Base-by-base conservation (phyloP, 2,113 vertebrate genomes). In the Melanotaenia duboulayi region DNA sequence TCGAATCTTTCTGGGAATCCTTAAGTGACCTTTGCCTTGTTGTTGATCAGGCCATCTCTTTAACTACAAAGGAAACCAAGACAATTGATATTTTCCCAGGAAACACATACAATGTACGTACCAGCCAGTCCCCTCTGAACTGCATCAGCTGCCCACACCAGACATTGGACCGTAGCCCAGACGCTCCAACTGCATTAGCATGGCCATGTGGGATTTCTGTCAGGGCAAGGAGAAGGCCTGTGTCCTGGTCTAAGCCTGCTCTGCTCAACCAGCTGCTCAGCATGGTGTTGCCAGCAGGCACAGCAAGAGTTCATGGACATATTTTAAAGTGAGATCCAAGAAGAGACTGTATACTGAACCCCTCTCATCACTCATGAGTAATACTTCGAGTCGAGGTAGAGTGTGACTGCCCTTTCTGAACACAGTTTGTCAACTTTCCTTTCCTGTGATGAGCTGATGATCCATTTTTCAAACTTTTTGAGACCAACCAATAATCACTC, bases 171-270 rank as follows among this genome's bases (percentile, higher is more conserved):
- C 1, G 51, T 13, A 24, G 78, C 65, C 65, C n/a, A 22, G 40
- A 60, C 59, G 56, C 48, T 69, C 46, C 49, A 20, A 51, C 32
- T 39, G 16, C 37, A 49, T 71, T 62, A 65, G 49, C 19, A 56
- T 48, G 66, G 78, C 78, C 80, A 65, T 81, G 55, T 61, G 80
- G 60, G 78, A 77, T 54, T 17, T n/a, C 35, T 76, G 59, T 76
- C 65, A 64, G 46, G 54, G 65, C 49, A 65, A 79, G 46, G 60
- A 51, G 51, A 39, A 32, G 60, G 42, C 50, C 69, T 24, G 14
- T 6, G 11, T 39, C 52, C 74, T 40, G 74, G 83, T 72, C 65
- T 57, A 35, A 70, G 65, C 49, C n/a, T 35, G 44, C 54, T 46
- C 65, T 44, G 46, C 55, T 66, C 52, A 71, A 44, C 40, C 81